Percentiles rank a stretch among this genome's conserved stretches.
These are phyloP conservation scores for Agrochola litura DNA, from an alignment of 2,888 invertebrate species.

Conservation along the genomic window DNA sequence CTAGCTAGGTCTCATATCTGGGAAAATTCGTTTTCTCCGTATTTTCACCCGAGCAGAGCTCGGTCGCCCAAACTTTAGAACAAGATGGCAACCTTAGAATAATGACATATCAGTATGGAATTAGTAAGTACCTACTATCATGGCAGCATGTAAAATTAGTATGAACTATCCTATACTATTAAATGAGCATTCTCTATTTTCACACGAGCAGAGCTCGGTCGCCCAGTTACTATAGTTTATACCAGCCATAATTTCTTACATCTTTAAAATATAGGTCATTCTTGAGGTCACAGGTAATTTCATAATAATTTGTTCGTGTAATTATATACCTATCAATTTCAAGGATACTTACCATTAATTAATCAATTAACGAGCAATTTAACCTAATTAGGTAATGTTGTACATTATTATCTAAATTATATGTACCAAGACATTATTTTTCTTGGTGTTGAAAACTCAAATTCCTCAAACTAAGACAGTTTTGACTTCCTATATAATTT, in stretches of 20 bases:
- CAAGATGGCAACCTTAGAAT: too few species aligned
- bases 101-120: too few species aligned
- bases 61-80: too few species aligned
- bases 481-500: background rate
- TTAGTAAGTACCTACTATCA: too few species aligned
- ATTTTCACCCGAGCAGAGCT: too few species aligned
- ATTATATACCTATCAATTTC: background rate
- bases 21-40: too few species aligned
- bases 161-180: too few species aligned
- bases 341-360: slow-evolving; percentile 6
- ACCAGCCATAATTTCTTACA: background rate
- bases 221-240: background rate
- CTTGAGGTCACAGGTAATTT: background rate
- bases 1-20: too few species aligned
- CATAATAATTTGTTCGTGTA: background rate
- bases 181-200: too few species aligned
- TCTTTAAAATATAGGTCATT: background rate
- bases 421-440: background rate
- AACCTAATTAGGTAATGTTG: background rate
- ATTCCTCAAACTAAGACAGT: background rate
- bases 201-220: too few species aligned
- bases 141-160: too few species aligned
- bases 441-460: background rate
- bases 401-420: background rate
- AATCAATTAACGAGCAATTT: slow-evolving; percentile 5